Base-by-base conservation (phyloP, 1,140 invertebrate genomes). In the Psix sp. region DNA sequence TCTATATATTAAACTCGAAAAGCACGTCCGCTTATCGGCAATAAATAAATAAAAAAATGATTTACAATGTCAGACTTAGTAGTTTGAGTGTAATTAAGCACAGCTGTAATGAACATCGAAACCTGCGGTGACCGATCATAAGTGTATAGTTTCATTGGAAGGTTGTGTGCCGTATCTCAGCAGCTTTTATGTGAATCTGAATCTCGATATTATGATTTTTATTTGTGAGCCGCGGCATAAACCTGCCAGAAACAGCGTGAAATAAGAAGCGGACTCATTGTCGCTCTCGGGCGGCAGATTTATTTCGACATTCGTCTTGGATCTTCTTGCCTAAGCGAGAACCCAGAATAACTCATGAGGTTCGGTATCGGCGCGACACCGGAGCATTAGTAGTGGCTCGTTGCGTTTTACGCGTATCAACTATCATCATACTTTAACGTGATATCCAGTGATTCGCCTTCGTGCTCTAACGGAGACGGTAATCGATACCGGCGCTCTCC, bases 371-470 rank as follows among this genome's bases (percentile, higher is more conserved):
- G 54, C 45, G 49, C 56, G 39, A 60, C 76, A 67, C 75, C 71
- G 77, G 67, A 72, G 77, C 81, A 83, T 84, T 83, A 84, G 77
- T 76, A 66, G 76, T 59, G 65, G 77, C 78, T 78, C 78, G 77
- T 82, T 81, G 76, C 77, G 71, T 79, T 83, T 81, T 81, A 77
- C 80, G 77, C 78, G 75, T 82, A 82, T 80, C 82, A 80, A 81
- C 82, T 82, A 84, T 84, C 83, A 84, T 84, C 83, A 82, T 84
- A 84, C 82, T 83, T 84, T 78, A 84, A 81, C 80, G 82, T 84
- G 82, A 84, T 83, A 84, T 80, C 81, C 74, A 75, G 74, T 78
- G 79, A 84, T 84, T 84, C 83, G 79, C 78, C 71, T 57, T 70
- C 66, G 79, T 78, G 73, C 73, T 73, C 54, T 67, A 74, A 77